Evolutionary conservation across 2,113 vertebrate genomes (phyloP).

Genomic region (Ictalurus punctatus): DNA sequence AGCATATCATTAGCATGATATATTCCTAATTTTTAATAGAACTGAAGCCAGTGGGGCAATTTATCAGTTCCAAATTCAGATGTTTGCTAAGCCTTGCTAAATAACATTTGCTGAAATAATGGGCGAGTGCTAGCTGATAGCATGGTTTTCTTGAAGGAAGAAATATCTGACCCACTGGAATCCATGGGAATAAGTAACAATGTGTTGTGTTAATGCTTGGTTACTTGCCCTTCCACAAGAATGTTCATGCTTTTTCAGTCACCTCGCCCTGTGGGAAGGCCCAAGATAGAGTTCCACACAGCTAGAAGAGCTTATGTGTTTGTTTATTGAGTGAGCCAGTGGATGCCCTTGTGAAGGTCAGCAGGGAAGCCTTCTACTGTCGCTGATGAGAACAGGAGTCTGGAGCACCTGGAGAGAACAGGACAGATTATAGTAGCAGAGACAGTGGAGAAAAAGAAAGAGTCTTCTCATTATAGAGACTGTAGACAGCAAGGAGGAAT

Average conservation of each 20-base stretch:
- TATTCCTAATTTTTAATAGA: background rate
- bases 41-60: background rate
- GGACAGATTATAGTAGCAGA: slow-evolving; percentile 25
- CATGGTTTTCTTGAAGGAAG: background rate
- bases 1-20: background rate
- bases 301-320: slow-evolving; percentile 44
- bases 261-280: slow-evolving; percentile 10
- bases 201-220: slow-evolving; percentile 26
- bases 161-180: background rate
- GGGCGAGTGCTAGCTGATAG: background rate
- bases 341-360: slow-evolving; percentile 51
- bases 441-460: background rate
- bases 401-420: slow-evolving; percentile 36
- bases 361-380: slow-evolving; percentile 38
- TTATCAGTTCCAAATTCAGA: background rate
- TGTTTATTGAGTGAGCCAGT: slow-evolving; percentile 47
- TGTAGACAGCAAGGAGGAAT: background rate
- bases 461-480: background rate
- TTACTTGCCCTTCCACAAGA: slow-evolving; percentile 23
- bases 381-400: slow-evolving; percentile 25
- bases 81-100: background rate
- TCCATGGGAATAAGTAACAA: slow-evolving; percentile 21
- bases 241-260: slow-evolving; percentile 20
- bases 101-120: background rate
- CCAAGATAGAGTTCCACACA: slow-evolving; percentile 22